Evolutionary conservation across 2,888 invertebrate species (phyloP).

Genomic region (Erebia aethiops): DNA sequence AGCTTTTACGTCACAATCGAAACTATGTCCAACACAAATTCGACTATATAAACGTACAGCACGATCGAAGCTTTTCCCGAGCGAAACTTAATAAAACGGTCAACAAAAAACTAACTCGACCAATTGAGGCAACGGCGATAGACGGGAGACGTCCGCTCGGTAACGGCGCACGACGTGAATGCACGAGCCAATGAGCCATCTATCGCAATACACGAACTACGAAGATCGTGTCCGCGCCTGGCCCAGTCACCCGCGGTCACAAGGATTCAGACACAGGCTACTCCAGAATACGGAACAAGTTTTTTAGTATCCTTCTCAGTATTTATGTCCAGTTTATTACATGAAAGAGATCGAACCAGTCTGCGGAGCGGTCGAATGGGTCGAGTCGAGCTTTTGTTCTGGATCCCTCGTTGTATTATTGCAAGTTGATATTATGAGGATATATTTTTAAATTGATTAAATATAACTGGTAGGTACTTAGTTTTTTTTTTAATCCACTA

Average conservation of each 20-base stretch:
- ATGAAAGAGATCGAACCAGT: constrained; percentile 40
- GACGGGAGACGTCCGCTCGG: constrained; percentile 60
- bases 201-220: constrained; percentile 55
- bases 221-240: constrained; percentile 46
- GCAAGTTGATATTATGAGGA: background rate
- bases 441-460: too few species aligned
- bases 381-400: constrained; percentile 28
- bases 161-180: constrained; percentile 69
- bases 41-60: constrained; percentile 34
- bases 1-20: constrained; percentile 57
- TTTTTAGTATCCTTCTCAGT: constrained; percentile 38
- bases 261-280: constrained; percentile 46
- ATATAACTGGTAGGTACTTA: too few species aligned
- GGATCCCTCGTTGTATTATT: constrained; percentile 22
- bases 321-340: constrained; percentile 42
- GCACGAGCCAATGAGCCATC: constrained; percentile 49
- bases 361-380: constrained; percentile 22
- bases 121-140: constrained; percentile 38
- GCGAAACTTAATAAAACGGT: constrained; percentile 53
- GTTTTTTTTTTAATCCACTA: too few species aligned
- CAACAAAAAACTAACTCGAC: constrained; percentile 56
- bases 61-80: constrained; percentile 42
- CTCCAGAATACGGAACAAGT: constrained; percentile 48
- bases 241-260: constrained; percentile 52
- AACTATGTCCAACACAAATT: constrained; percentile 34